Conservation (phyloP, 2,113 vertebrate genomes). For the Jacana jacana region DNA sequence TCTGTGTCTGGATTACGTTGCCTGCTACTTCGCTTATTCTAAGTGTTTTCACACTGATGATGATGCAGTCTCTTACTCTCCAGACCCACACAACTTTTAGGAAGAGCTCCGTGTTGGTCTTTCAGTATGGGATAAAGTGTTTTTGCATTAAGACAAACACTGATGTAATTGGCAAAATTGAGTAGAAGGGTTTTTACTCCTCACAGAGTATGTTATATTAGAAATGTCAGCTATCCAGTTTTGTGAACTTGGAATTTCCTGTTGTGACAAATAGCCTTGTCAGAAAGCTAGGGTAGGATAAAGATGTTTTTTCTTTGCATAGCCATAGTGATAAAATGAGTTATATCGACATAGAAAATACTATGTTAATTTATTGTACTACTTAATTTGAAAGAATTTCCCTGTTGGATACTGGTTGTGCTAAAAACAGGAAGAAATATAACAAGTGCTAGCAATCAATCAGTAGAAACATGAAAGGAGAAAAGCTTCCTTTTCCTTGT, state of each 20-base stretch:
- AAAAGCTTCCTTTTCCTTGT: background rate
- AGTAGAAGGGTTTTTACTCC: background rate
- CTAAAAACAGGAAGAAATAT: background rate
- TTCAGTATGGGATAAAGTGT: background rate
- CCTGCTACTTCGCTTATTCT: background rate
- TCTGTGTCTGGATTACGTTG: background rate
- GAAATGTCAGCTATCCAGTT: slow-evolving; percentile 1
- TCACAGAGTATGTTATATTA: background rate
- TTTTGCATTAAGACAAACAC: background rate
- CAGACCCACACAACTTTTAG: background rate
- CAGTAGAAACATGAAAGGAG: background rate
- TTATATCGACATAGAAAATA: background rate
- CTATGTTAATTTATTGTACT: background rate
- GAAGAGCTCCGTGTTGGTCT: background rate
- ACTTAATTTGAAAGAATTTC: slow-evolving; percentile 16
- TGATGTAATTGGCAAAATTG: slow-evolving; percentile 1
- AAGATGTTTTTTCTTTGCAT: background rate
- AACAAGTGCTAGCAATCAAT: background rate
- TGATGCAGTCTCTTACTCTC: background rate
- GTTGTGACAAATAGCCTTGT: background rate
- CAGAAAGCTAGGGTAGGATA: background rate
- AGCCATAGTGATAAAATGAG: slow-evolving; percentile 15
- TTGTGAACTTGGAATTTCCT: slow-evolving; percentile 11
- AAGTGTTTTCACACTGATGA: background rate
- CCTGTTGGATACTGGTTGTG: background rate